These are phyloP conservation scores for Amazona vittata DNA, from an alignment of 2,113 vertebrate genomes.

Conservation along the genomic window DNA sequence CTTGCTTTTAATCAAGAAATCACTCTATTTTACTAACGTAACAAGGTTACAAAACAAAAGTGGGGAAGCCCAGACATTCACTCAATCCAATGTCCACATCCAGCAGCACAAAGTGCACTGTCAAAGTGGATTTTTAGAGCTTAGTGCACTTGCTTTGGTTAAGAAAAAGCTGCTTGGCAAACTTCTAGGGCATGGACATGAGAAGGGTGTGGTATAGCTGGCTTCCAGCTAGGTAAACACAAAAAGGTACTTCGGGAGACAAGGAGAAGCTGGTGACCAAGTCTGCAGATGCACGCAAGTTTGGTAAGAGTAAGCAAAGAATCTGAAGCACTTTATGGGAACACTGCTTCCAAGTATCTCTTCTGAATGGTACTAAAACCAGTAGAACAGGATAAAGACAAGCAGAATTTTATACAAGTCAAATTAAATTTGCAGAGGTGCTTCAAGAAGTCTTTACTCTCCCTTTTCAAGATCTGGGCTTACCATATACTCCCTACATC, in stretches of 20 bases:
- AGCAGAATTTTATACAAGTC: not conserved
- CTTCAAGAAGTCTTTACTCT: not conserved
- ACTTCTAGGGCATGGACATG: not conserved
- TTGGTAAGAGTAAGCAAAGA: not conserved
- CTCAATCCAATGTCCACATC: rapidly evolving
- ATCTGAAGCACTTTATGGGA: not conserved
- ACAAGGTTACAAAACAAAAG: not conserved
- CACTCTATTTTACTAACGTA: not conserved
- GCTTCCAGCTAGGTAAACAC: not conserved
- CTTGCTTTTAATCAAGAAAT: not conserved
- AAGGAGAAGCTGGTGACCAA: not conserved
- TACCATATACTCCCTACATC: not conserved
- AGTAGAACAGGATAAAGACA: not conserved
- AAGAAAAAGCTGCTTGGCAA: not conserved
- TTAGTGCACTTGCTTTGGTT: not conserved
- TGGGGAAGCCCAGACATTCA: not conserved
- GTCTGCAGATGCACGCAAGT: too few species aligned
- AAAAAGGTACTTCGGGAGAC: not conserved
- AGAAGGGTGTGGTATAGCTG: not conserved
- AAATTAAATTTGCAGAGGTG: not conserved
- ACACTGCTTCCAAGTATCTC: not conserved
- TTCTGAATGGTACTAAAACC: not conserved
- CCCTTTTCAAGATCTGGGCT: not conserved
- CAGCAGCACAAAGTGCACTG: not conserved
- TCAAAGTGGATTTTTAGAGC: not conserved